Percentiles rank a stretch among this genome's conserved stretches.
Evolutionary conservation across 2,888 invertebrate genomes (phyloP).

Genomic region (Coenonympha glycerion): DNA sequence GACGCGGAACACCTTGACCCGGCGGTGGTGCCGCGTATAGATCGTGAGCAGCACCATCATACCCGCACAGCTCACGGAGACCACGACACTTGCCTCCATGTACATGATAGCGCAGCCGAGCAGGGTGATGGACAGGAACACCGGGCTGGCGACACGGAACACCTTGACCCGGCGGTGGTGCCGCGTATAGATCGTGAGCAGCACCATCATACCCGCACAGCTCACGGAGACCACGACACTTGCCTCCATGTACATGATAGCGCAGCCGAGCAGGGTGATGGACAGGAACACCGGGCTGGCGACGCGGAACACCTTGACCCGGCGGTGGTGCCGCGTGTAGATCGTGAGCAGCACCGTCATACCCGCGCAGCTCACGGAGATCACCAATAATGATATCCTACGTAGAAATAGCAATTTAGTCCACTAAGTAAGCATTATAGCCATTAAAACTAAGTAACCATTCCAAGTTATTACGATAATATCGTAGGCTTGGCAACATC

Average conservation of each 20-base stretch:
- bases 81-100: conserved; percentile 89
- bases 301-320: conserved; percentile 92
- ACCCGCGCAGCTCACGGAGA: conserved; percentile 87
- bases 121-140: conserved; percentile 92
- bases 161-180: conserved; percentile 90
- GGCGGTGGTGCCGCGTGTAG: conserved; percentile 88
- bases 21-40: no score
- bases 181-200: conserved; percentile 86
- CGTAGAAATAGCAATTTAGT: conserved; percentile 29
- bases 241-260: conserved; percentile 95
- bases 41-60: no score
- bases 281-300: conserved; percentile 95
- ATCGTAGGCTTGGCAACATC: no score
- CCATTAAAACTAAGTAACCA: no score
- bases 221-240: no score
- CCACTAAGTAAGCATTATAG: no score
- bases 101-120: conserved; percentile 95
- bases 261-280: conserved; percentile 91
- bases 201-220: no score
- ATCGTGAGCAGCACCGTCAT: conserved; percentile 84
- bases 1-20: no score
- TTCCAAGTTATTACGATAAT: no score
- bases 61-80: no score
- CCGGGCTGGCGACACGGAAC: conserved; percentile 94
- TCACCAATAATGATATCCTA: conserved; percentile 86